Conservation (phyloP, 2,888 invertebrate genomes). For the Coleophora flavipennella region DNA sequence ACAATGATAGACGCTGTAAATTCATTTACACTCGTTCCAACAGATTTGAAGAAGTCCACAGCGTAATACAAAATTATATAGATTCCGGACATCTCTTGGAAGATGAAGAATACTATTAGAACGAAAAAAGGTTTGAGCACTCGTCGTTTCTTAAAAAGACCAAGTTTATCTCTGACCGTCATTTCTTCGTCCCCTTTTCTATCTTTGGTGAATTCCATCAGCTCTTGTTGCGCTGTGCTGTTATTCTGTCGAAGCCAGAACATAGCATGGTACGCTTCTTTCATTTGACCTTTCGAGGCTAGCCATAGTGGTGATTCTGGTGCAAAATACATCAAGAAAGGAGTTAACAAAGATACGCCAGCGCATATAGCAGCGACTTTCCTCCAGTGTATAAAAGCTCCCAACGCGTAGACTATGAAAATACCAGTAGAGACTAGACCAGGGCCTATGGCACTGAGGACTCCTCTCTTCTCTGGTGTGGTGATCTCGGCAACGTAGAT, state of each 20-base stretch:
- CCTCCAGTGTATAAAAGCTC: slow-evolving; percentile 78
- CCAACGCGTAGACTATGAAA: slow-evolving; percentile 77
- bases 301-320: slow-evolving; percentile 82
- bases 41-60: slow-evolving; percentile 78
- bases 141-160: slow-evolving; percentile 60
- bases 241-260: slow-evolving; percentile 78
- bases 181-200: slow-evolving; percentile 45
- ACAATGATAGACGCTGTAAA: slow-evolving; percentile 80
- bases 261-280: slow-evolving; percentile 74
- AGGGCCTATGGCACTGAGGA: slow-evolving; percentile 79
- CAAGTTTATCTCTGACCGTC: slow-evolving; percentile 51
- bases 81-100: slow-evolving; percentile 82
- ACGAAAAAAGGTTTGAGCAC: slow-evolving; percentile 79
- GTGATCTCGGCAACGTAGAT: slow-evolving; percentile 80
- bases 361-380: slow-evolving; percentile 77
- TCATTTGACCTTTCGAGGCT: slow-evolving; percentile 71
- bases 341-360: slow-evolving; percentile 68
- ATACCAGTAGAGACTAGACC: slow-evolving; percentile 81
- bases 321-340: slow-evolving; percentile 73
- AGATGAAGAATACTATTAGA: slow-evolving; percentile 76
- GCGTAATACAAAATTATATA: slow-evolving; percentile 82
- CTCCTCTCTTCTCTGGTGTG: slow-evolving; percentile 77
- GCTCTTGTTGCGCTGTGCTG: slow-evolving; percentile 74
- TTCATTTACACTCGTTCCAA: slow-evolving; percentile 76
- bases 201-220: slow-evolving; percentile 72